Percentiles rank a stretch among this genome's conserved stretches.
Conservation (phyloP, 2,113 vertebrate genomes). For the Corvus cornix region DNA sequence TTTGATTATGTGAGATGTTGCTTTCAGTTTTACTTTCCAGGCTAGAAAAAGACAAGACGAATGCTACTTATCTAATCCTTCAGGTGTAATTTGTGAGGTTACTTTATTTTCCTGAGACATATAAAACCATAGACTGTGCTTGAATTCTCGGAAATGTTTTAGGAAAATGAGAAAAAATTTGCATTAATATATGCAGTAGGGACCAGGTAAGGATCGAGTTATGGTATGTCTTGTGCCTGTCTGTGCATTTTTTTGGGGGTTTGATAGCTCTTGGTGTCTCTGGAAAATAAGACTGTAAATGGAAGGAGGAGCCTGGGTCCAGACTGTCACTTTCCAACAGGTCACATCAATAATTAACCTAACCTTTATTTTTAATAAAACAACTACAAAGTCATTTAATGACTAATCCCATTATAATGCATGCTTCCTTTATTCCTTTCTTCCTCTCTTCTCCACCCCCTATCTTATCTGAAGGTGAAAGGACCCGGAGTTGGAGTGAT, state of each 20-base stretch:
- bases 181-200: neutral
- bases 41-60: neutral
- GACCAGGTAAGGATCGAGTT: neutral
- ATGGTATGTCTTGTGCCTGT: neutral
- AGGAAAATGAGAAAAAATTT: neutral
- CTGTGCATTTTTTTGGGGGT: neutral
- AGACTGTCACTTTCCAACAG: neutral
- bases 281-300: neutral
- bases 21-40: neutral
- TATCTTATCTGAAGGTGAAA: constrained; percentile 59
- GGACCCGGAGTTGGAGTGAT: constrained; percentile 72
- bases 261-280: neutral
- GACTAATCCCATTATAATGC: neutral
- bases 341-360: constrained; percentile 1
- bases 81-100: neutral
- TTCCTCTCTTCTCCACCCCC: neutral
- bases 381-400: neutral
- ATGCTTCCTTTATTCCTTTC: neutral
- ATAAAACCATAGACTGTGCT: neutral
- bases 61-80: neutral
- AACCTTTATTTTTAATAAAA: neutral
- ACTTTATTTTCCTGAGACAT: neutral
- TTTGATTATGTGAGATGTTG: neutral
- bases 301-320: neutral
- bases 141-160: neutral